Evolutionary conservation across 2,888 invertebrate species (phyloP), one percentile per base, ranked within the genome.

Genomic region (Clitarchus hookeri): DNA sequence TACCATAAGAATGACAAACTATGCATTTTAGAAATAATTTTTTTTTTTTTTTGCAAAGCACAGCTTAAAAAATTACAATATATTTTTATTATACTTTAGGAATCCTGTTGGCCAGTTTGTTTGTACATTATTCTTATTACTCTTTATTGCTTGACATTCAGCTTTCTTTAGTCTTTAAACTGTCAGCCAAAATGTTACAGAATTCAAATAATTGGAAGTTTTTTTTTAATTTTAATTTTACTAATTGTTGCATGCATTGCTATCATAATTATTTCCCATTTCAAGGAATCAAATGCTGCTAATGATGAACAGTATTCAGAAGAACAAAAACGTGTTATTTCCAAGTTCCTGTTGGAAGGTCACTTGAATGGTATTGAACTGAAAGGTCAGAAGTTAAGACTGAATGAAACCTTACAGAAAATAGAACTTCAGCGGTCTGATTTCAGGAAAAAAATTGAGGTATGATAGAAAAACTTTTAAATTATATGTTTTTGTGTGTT

Each of bases 311-410:
- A 84, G 82, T 44, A 86, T 86, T 85, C 91, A 88, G 93, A 94
- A 89, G 94, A 96, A 92, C 93, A 97, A 91, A 93, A 93, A 87
- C 93, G 96, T 87, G 91, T 98, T 19, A 91, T 97, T 16, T 93
- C 95, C 84, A 97, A 97, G 91, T 97, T 95, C 91, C 91, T 95
- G 85, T 91, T 97, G 25, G 98, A 98, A 92, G 97, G 97, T 6
- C 95, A 94, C 90, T 92, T 98, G 4, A 97, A 97, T 91, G 98
- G 98, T 0, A 92, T 97, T 82, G 95, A 95, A 83, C 91, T 98
- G 0, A 91, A 92, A 83, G 93, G 93, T 0, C 91, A 92, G 0
- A 92, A 93, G 88, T 90, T 90, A 44, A 92, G 93, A 8, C 92
- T 96, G n/a, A 92, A 92, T 44, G 93, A 93, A 79, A 90, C 94